Percentiles rank a stretch among this genome's conserved stretches.
phyloP scores from a whole-genome alignment of 1,140 invertebrate genomes.

The Drosophila fuyamai region DNA sequence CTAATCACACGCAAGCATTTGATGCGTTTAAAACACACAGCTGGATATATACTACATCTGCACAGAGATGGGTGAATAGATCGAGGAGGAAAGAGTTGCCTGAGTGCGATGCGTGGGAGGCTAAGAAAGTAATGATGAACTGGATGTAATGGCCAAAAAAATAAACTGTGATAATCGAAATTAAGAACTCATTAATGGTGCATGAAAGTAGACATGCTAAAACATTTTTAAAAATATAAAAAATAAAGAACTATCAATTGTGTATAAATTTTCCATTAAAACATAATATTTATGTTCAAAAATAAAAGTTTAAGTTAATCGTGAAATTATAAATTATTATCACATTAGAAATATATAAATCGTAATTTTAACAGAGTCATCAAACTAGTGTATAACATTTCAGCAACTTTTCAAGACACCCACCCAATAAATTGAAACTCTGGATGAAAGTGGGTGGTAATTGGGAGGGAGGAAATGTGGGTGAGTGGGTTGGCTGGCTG shows the following conservation, averaged over 20 bases:
- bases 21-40: constrained; percentile 76
- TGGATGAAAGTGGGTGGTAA: not conserved
- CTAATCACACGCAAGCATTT: constrained; percentile 81
- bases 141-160: no score
- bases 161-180: no score
- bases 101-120: not conserved
- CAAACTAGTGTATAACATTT: not conserved
- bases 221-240: no score
- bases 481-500: constrained; percentile 17
- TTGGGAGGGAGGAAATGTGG: constrained; percentile 3
- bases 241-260: no score
- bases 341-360: no score
- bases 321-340: no score
- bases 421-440: constrained; percentile 10
- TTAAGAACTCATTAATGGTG: no score
- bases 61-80: constrained; percentile 18
- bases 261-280: no score
- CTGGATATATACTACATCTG: constrained; percentile 5
- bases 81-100: not conserved
- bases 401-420: constrained; percentile 4
- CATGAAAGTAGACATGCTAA: no score
- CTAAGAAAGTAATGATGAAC: not conserved
- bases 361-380: no score
- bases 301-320: no score
- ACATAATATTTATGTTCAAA: no score